Evolutionary conservation across 2,113 vertebrate genomes (phyloP).

Genomic region (Zosterops hypoxanthus): DNA sequence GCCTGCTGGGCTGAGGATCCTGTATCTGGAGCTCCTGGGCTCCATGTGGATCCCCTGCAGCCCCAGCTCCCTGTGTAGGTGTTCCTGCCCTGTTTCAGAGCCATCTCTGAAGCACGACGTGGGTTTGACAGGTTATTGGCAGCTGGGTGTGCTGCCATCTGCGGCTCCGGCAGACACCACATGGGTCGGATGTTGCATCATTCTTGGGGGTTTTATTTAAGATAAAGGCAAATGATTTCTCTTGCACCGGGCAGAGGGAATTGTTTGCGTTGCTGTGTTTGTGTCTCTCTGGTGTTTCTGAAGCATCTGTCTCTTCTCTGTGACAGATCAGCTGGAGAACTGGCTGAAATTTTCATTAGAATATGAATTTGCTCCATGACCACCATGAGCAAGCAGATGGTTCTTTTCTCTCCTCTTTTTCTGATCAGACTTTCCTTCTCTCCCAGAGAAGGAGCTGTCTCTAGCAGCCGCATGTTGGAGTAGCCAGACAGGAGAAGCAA

Average conservation of each 20-base stretch:
- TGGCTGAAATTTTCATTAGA: neutral
- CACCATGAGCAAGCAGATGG: neutral
- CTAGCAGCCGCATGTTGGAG: neutral
- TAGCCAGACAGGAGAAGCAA: neutral
- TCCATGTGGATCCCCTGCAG: neutral
- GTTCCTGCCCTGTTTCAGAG: neutral
- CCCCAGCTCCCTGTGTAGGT: neutral
- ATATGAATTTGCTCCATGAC: neutral
- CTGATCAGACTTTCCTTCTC: neutral
- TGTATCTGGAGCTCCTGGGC: neutral
- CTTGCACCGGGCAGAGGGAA: neutral
- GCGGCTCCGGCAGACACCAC: neutral
- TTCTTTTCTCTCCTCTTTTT: neutral
- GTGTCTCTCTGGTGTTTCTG: neutral
- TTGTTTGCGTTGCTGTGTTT: neutral
- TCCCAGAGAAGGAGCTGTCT: neutral
- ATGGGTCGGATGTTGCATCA: neutral
- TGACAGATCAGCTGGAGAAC: neutral
- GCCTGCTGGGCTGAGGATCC: neutral
- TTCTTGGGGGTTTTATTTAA: neutral
- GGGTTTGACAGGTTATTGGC: neutral
- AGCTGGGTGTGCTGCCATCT: neutral
- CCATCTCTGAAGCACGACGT: neutral
- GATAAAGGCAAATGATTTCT: neutral
- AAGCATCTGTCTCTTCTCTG: neutral